Evolutionary conservation across 2,888 invertebrate species (phyloP), one percentile per base, ranked within the genome.

Genomic region (Aphrophora alni): DNA sequence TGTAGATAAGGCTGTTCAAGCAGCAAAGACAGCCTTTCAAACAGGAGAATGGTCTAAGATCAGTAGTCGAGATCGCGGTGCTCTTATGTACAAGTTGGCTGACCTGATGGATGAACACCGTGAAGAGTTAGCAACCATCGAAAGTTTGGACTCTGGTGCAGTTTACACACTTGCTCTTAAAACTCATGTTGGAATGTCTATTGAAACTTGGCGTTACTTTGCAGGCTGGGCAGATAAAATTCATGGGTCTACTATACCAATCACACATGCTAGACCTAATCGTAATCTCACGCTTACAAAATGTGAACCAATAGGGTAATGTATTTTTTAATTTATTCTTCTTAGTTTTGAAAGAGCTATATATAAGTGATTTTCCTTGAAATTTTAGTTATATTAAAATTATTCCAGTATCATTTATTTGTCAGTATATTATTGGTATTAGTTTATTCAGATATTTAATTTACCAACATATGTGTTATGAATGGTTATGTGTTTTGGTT

Each of bases 201-300:
- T 98, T 76, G 98, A 98, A 87, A 97, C 97, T 0, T 98, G 98
- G 96, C 90, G 96, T 59, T 98, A 98, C 88, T 98, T 97, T 88
- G 98, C 98, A 3, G 98, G 98, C 3, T 98, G 98, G 97, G 94
- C 96, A 86, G 98, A 98, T 89, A 98, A 98, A 88, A 98, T 97
- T 80, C 95, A 96, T 87, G 98, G 98, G 0, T 89, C 92, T 17
- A 97, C 97, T 0, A 95, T 98, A 84, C 98, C 98, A 0, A 96
- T 98, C 78, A 95, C 93, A 85, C 95, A 98, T 86, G 97, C 98
- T 0, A 90, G 98, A 77, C 98, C 98, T 0, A 98, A 97, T 87
- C 93, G 93, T 85, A 98, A 98, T 87, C 89, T 98, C 0, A 94
- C 95, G 0, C 93, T 95, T 84, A 98, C 98, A 0, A 93, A 93